A percentile compares a stretch with the other conserved stretches of the same genome.
phyloP scores from a whole-genome alignment of 1,140 invertebrate genomes.

The Portunus trituberculatus region DNA sequence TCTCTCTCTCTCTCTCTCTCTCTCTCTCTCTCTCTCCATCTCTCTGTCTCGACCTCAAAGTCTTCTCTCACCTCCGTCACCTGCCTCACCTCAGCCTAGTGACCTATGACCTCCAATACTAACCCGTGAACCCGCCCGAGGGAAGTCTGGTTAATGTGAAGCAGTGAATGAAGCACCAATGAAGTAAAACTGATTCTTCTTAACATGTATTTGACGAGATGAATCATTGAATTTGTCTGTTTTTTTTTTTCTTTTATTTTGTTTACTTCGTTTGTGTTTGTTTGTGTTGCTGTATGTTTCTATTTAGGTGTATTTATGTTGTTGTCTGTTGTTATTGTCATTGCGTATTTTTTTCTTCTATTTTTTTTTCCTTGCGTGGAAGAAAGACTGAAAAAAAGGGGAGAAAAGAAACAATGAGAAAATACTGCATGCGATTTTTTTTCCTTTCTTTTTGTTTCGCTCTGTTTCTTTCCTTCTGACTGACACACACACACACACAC shows the following conservation, averaged over 20 bases:
- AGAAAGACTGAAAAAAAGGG: too few relatives aligned
- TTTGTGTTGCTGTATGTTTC: background rate
- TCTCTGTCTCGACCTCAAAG: background rate
- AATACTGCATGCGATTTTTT: background rate
- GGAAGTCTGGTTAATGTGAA: background rate
- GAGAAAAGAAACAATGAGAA: background rate
- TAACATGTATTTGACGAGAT: background rate
- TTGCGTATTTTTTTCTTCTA: too few relatives aligned
- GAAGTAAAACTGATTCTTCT: background rate
- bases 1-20: slow-evolving; percentile 8
- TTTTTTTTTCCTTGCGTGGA: too few relatives aligned
- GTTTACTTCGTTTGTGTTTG: background rate
- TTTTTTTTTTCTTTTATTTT: too few relatives aligned
- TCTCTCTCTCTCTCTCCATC: slow-evolving; percentile 1
- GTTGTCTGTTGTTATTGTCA: too few relatives aligned
- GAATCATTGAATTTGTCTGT: too few relatives aligned
- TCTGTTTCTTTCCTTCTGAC: too few relatives aligned
- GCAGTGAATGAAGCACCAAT: background rate
- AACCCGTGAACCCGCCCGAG: background rate
- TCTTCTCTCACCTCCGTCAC: background rate
- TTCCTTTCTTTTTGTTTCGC: background rate
- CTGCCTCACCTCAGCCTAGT: background rate
- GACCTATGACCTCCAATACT: background rate
- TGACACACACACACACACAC: slow-evolving; percentile 7
- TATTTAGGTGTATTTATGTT: too few relatives aligned